These are phyloP conservation scores for Melitaea athalia DNA, from an alignment of 2,888 invertebrate genomes.

Conservation along the genomic window DNA sequence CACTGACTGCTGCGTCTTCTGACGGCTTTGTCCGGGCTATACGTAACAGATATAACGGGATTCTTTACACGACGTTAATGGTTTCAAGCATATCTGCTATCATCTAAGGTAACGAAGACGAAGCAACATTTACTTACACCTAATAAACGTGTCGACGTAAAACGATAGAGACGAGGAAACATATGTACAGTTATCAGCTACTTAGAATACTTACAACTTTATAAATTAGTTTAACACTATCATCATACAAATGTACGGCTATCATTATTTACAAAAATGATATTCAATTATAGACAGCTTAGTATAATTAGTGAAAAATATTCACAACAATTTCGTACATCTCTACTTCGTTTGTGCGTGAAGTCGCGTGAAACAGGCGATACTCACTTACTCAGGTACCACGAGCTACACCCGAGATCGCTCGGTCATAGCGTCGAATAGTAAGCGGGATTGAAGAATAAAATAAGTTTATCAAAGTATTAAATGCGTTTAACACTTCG, in stretches of 20 bases:
- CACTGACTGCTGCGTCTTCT: no score
- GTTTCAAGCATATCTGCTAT: not conserved
- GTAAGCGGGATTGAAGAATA: no score
- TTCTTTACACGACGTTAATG: no score
- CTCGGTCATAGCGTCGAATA: no score
- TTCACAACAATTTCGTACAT: not conserved
- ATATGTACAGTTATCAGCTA: not conserved
- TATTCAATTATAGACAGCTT: not conserved
- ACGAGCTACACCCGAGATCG: no score
- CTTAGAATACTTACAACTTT: constrained; percentile 2
- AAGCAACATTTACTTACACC: not conserved
- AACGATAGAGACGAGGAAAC: not conserved
- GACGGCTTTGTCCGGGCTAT: no score
- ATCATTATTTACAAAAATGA: constrained; percentile 5
- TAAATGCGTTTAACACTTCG: no score
- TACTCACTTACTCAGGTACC: not conserved
- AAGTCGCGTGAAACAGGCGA: not conserved
- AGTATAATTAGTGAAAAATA: not conserved
- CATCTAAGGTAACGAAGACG: not conserved
- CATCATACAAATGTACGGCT: not conserved
- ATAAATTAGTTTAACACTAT: constrained; percentile 1
- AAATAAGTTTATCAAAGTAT: no score
- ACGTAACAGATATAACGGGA: no score
- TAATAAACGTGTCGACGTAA: not conserved
- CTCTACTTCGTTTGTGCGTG: no score